These are phyloP conservation scores for Apamea epomidion DNA, from an alignment of 2,888 invertebrate genomes.

Conservation along the genomic window DNA sequence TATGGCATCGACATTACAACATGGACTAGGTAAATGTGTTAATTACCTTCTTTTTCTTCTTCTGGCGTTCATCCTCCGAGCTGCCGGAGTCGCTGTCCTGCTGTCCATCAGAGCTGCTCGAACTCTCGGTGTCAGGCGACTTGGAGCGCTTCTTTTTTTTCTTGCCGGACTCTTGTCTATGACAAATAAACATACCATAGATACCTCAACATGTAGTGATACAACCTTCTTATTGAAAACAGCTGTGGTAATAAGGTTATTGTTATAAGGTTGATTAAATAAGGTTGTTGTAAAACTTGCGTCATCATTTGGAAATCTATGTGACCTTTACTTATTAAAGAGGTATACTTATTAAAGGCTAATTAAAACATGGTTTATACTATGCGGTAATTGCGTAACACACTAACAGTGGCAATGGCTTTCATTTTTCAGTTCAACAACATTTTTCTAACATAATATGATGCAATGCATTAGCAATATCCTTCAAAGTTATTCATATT, in stretches of 20 bases:
- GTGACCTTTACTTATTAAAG: not conserved
- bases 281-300: not conserved
- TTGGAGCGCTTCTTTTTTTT: slow-evolving; percentile 91
- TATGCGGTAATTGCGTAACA: not conserved
- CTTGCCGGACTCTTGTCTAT: slow-evolving; percentile 85
- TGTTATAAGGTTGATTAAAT: slow-evolving; percentile 8
- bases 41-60: slow-evolving; percentile 88
- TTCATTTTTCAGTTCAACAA: not conserved
- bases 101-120: slow-evolving; percentile 85
- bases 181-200: slow-evolving; percentile 43
- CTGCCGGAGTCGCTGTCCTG: slow-evolving; percentile 81
- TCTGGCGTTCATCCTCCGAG: slow-evolving; percentile 82
- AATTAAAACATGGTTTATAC: not conserved
- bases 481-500: not conserved
- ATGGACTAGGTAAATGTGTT: slow-evolving; percentile 43
- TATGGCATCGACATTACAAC: slow-evolving; percentile 57
- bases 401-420: not conserved
- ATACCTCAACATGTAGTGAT: slow-evolving; percentile 16
- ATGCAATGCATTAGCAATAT: not conserved
- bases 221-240: slow-evolving; percentile 29
- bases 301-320: not conserved
- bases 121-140: slow-evolving; percentile 88
- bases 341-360: not conserved
- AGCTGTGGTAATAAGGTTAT: slow-evolving; percentile 29
- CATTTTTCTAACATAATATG: not conserved